These are phyloP conservation scores for Scarus forsteni DNA, from an alignment of 2,797 vertebrate genomes.

Conservation along the genomic window DNA sequence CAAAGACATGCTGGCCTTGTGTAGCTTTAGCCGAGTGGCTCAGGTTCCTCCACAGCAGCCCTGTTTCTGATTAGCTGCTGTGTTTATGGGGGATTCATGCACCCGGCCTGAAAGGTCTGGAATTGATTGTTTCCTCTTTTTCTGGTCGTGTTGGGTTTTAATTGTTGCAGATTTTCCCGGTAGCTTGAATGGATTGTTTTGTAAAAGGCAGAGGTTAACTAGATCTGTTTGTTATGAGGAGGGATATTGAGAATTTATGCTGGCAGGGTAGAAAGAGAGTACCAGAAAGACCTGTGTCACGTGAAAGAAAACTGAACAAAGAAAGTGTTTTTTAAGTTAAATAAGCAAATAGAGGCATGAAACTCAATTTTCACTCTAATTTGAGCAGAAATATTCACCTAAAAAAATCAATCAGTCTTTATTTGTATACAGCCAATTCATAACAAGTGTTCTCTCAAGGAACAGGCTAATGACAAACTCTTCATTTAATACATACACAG, in stretches of 20 bases:
- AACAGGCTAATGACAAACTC: too few relatives aligned
- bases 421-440: too few relatives aligned
- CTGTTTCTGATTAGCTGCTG: slow-evolving; percentile 82
- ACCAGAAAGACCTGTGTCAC: not conserved
- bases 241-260: not conserved
- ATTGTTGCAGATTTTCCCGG: slow-evolving; percentile 52
- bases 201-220: not conserved
- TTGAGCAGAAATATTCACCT: too few relatives aligned
- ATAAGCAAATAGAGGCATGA: too few relatives aligned
- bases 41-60: slow-evolving; percentile 61
- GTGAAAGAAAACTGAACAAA: too few relatives aligned
- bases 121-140: slow-evolving; percentile 52
- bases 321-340: too few relatives aligned
- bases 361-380: too few relatives aligned
- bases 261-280: not conserved
- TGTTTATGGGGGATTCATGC: slow-evolving; percentile 71
- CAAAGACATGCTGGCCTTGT: slow-evolving; percentile 71
- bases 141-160: slow-evolving; percentile 30
- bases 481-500: too few relatives aligned
- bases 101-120: slow-evolving; percentile 69
- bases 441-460: too few relatives aligned
- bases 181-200: slow-evolving; percentile 16
- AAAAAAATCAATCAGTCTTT: too few relatives aligned
- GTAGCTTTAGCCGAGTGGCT: slow-evolving; percentile 65
- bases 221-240: slow-evolving; percentile 4